These are phyloP conservation scores for Ommatoiulus sabulosus DNA, from an alignment of 2,888 invertebrate genomes.

Conservation along the genomic window DNA sequence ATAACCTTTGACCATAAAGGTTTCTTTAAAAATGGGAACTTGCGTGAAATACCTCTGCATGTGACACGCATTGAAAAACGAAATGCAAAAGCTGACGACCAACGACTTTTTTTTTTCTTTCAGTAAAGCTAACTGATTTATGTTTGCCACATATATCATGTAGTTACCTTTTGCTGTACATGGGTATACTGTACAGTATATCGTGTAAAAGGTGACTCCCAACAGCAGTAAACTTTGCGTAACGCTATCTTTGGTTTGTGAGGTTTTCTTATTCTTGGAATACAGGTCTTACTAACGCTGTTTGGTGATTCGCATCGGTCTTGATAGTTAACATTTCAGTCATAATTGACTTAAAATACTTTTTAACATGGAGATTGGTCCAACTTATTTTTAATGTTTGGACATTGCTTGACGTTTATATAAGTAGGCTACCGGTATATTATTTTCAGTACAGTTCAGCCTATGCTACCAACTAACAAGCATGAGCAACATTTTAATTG, in stretches of 20 bases:
- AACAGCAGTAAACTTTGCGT: background rate
- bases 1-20: constrained; percentile 30
- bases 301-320: no score
- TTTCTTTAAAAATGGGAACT: constrained; percentile 23
- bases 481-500: no score
- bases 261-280: background rate
- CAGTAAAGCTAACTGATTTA: constrained; percentile 11
- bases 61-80: background rate
- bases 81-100: background rate
- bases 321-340: no score
- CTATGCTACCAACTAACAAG: no score
- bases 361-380: no score
- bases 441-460: no score
- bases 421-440: no score
- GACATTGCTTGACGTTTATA: no score
- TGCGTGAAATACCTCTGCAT: constrained; percentile 25
- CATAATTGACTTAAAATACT: no score
- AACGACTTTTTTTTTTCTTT: background rate
- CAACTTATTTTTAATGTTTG: no score
- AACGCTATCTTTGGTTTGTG: background rate
- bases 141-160: constrained; percentile 24
- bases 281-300: background rate
- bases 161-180: background rate
- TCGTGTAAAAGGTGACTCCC: background rate
- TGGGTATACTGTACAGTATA: background rate